Evolutionary conservation across 1,140 invertebrate species (phyloP).

Genomic region (Calephelis virginiensis): DNA sequence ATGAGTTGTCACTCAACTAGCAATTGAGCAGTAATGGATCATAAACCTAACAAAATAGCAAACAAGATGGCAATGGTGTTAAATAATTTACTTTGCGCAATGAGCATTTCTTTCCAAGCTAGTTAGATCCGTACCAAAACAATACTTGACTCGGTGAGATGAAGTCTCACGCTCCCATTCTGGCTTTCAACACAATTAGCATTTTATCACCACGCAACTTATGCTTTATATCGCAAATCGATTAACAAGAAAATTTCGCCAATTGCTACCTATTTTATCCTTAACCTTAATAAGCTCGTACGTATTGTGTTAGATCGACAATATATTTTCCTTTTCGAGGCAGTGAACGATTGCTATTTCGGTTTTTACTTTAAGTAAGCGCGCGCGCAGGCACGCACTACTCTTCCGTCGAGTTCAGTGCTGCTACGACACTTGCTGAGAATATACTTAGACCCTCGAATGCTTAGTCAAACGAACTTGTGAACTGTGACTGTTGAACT

Average conservation of each 20-base stretch:
- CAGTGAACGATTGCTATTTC: slow-evolving; percentile 45
- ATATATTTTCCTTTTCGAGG: slow-evolving; percentile 57
- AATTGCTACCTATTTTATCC: slow-evolving; percentile 57
- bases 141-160: slow-evolving; percentile 10
- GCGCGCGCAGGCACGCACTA: slow-evolving; percentile 58
- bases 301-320: slow-evolving; percentile 50
- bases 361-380: slow-evolving; percentile 60
- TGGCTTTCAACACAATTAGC: slow-evolving; percentile 45
- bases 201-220: slow-evolving; percentile 31
- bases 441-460: slow-evolving; percentile 63
- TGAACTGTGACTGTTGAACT: slow-evolving; percentile 57
- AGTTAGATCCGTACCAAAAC: neutral
- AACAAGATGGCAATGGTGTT: too few relatives aligned
- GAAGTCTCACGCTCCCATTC: slow-evolving; percentile 53
- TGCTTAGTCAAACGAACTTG: slow-evolving; percentile 35
- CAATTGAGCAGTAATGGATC: too few relatives aligned
- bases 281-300: slow-evolving; percentile 61
- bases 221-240: slow-evolving; percentile 43
- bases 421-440: slow-evolving; percentile 63
- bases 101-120: neutral
- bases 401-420: slow-evolving; percentile 68
- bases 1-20: too few relatives aligned
- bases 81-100: neutral
- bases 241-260: slow-evolving; percentile 47
- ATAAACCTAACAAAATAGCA: too few relatives aligned